phyloP scores from a whole-genome alignment of 2,888 invertebrate species.

The Bhutanitis thaidina region DNA sequence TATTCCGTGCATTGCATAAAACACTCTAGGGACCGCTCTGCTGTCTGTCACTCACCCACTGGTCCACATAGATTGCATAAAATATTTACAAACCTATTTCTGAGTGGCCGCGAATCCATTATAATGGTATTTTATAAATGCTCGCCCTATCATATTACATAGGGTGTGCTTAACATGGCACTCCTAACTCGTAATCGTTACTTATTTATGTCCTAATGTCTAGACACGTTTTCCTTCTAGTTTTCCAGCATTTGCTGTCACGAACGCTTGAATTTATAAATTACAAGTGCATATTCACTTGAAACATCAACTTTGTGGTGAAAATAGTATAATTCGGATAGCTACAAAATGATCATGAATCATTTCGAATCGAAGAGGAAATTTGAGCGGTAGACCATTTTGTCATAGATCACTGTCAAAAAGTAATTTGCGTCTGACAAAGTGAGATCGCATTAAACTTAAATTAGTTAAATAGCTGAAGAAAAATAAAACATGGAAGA shows the following conservation, averaged over 20 bases:
- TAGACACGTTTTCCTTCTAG: conserved; percentile 51
- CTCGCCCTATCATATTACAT: conserved; percentile 36
- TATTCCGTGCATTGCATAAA: conserved; percentile 25
- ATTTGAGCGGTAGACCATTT: conserved; percentile 26
- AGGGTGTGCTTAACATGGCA: conserved; percentile 53
- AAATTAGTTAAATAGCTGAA: conserved; percentile 63
- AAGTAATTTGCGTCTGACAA: conserved; percentile 60
- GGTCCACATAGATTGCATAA: conserved; percentile 62
- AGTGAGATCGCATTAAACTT: conserved; percentile 61
- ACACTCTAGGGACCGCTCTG: conserved; percentile 43
- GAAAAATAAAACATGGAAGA: conserved; percentile 42
- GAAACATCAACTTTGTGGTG: not conserved
- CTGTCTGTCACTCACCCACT: conserved; percentile 68
- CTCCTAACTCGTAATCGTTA: conserved; percentile 56
- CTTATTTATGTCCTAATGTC: conserved; percentile 61
- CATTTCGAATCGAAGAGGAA: not conserved
- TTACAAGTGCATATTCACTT: not conserved
- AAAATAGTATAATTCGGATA: not conserved
- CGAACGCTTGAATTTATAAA: conserved; percentile 41
- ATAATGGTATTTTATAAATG: conserved; percentile 54
- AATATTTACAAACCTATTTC: conserved; percentile 75
- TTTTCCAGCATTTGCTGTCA: conserved; percentile 62
- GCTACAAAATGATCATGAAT: not conserved
- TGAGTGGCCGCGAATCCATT: conserved; percentile 67
- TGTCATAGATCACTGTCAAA: conserved; percentile 71